Evolutionary conservation across 2,797 vertebrate species (phyloP), one percentile per base, ranked within the genome.

Genomic region (Alectoris magna): DNA sequence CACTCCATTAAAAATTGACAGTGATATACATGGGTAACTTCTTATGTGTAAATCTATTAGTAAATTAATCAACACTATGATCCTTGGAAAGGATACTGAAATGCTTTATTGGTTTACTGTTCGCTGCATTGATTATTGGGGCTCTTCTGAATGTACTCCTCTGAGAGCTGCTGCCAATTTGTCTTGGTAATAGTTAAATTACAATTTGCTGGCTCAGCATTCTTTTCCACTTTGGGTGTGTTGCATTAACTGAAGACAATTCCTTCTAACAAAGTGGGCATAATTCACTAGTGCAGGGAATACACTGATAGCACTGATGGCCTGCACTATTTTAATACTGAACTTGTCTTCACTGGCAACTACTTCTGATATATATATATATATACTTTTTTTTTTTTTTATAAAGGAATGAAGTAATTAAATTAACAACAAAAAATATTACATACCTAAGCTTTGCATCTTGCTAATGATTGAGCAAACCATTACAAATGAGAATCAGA

Each of bases 271-370:
- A 71, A 81, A 62, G 36, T 24, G 16, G 49, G 26, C 23, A 31
- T 89, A 90, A 56, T 76, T 91, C 80, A 94, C 85, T 73, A 43
- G 92, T 91, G 87, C 84, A 90, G 22, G 64, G 62, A 83, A 90
- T 70, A 39, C 51, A 36, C 77, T 81, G 83, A 70, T 91, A 84
- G 86, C 67, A 70, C 58, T 95, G 90, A 87, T 87, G 67, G 74
- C 92, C 75, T 87, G 62, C 73, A 90, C 49, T 96, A 76, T 95
- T 96, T 84, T 96, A 82, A 89, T 63, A 95, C 41, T 79, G 86
- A 94, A 90, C 73, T 90, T 93, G 27, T 92, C 92, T 96, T 96
- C n/a, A 51, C 84, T 96, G 95, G 62, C 36, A 68, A 3, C 90
- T 80, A 70, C 36, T 94, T 82, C 38, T 69, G 16, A 29, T 92